Conservation (phyloP, 1,140 invertebrate genomes). For the Drosophila fuyamai region DNA sequence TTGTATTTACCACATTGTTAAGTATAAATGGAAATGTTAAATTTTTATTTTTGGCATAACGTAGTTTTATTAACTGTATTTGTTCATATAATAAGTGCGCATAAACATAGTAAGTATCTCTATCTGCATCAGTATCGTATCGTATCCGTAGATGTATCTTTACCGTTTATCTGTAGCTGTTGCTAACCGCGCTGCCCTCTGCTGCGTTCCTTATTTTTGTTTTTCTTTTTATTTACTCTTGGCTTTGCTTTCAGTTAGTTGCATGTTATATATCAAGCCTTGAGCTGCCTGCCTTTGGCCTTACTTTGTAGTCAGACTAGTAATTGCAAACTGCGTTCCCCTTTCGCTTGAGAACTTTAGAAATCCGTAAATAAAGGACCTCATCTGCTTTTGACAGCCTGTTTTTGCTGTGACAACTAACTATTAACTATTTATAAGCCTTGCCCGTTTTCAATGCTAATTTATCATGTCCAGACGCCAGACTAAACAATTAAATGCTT, state of each 20-base stretch:
- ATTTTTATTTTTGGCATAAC: not conserved
- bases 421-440: slow-evolving; percentile 22
- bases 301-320: slow-evolving; percentile 21
- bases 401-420: not conserved
- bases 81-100: slow-evolving; percentile 10
- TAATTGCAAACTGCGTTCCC: slow-evolving; percentile 8
- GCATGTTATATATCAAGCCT: slow-evolving; percentile 43
- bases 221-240: slow-evolving; percentile 56
- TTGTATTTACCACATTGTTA: no score
- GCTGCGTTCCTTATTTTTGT: slow-evolving; percentile 40
- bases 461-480: slow-evolving; percentile 27
- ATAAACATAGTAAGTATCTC: slow-evolving; percentile 17
- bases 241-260: slow-evolving; percentile 62
- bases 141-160: slow-evolving; percentile 8
- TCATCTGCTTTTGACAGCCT: slow-evolving; percentile 12
- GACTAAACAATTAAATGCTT: slow-evolving; percentile 41
- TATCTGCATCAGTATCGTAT: slow-evolving; percentile 21
- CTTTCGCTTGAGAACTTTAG: slow-evolving; percentile 1
- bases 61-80: not conserved
- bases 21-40: not conserved
- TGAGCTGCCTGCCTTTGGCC: slow-evolving; percentile 17
- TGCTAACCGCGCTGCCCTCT: slow-evolving; percentile 37
- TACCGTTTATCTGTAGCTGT: slow-evolving; percentile 39
- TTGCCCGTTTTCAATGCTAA: slow-evolving; percentile 29
- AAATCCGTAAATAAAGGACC: slow-evolving; percentile 19